These are phyloP conservation scores for Rafetus swinhoei DNA, from an alignment of 2,113 vertebrate genomes.

Conservation along the genomic window DNA sequence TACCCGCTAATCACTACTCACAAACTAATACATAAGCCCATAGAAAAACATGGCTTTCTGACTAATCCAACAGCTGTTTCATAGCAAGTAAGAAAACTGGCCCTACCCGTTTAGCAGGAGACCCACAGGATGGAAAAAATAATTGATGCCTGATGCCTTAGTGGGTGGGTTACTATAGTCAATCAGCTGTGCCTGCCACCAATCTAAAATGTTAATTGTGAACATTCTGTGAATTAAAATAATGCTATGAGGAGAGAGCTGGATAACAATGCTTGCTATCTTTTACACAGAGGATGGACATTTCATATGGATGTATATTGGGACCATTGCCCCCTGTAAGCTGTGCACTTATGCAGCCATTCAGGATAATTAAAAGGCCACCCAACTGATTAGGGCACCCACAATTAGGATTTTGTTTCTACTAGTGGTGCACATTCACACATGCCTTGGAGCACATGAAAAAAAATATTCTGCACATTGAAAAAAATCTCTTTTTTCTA, in stretches of 20 bases:
- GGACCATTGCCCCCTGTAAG: too few relatives aligned
- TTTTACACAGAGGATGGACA: background rate
- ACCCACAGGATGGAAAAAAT: background rate
- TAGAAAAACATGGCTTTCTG: background rate
- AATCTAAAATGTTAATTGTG: background rate
- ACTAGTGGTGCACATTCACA: too few relatives aligned
- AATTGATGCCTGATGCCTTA: constrained; percentile 22
- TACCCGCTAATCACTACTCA: background rate
- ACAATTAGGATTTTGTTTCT: too few relatives aligned
- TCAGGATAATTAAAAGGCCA: too few relatives aligned
- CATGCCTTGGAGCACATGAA: too few relatives aligned
- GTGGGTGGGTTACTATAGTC: background rate
- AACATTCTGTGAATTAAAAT: background rate
- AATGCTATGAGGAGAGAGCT: background rate
- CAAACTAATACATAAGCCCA: background rate
- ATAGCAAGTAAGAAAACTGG: background rate
- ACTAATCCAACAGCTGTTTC: background rate
- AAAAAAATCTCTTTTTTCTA: too few relatives aligned
- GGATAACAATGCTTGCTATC: background rate
- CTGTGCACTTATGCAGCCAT: too few relatives aligned
- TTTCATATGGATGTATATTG: accelerated
- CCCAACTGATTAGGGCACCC: too few relatives aligned
- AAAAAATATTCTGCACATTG: too few relatives aligned
- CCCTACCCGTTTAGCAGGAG: background rate
- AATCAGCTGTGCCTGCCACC: background rate